phyloP scores from a whole-genome alignment of 1,140 invertebrate species.

The Mesaphorura yosii region DNA sequence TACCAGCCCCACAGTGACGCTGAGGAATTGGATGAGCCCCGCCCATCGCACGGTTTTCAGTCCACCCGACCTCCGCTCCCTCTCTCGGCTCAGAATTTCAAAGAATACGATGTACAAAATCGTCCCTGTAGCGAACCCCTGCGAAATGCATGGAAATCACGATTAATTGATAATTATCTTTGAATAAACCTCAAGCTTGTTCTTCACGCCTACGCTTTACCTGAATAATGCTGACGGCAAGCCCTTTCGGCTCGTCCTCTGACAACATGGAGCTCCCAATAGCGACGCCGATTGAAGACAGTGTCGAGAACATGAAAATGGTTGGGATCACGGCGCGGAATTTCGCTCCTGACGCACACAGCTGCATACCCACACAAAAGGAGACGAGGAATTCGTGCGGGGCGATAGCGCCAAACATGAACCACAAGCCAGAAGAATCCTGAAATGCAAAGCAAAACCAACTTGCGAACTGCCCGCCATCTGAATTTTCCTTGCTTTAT shows the following conservation, averaged over 20 bases:
- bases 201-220: conserved; percentile 6
- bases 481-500: too few species aligned
- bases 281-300: conserved; percentile 59
- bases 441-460: conserved; percentile 1
- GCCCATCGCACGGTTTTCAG: conserved; percentile 4
- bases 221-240: conserved; percentile 19
- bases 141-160: conserved; percentile 37
- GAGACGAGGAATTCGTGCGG: conserved; percentile 83
- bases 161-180: not conserved
- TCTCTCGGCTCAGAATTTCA: conserved; percentile 61
- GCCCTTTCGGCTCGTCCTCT: not conserved
- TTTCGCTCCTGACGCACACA: conserved; percentile 39
- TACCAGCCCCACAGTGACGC: conserved; percentile 7
- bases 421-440: conserved; percentile 51
- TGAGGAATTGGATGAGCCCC: conserved; percentile 25
- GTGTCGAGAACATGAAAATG: conserved; percentile 61
- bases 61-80: conserved; percentile 32
- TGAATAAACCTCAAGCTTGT: not conserved
- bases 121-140: conserved; percentile 75
- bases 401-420: conserved; percentile 69
- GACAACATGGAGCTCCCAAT: conserved; percentile 49
- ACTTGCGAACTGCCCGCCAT: not conserved
- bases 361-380: conserved; percentile 68
- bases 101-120: conserved; percentile 83
- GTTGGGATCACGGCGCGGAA: conserved; percentile 38